A percentile compares a stretch with the other conserved stretches of the same genome.
These are phyloP conservation scores for Salticus scenicus DNA, from an alignment of 2,888 invertebrate genomes.

Conservation along the genomic window DNA sequence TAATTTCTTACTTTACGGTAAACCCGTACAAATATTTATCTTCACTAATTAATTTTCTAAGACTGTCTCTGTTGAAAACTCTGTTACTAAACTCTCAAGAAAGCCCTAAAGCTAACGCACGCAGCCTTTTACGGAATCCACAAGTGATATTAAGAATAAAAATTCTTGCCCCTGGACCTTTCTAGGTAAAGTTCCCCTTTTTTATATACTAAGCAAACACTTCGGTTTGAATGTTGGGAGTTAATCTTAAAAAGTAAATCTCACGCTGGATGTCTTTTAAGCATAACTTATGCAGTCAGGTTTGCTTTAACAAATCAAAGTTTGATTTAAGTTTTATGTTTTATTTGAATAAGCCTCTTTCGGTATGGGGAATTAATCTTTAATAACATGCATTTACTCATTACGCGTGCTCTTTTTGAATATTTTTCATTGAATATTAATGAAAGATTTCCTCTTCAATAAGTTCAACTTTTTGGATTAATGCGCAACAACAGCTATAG, in stretches of 20 bases:
- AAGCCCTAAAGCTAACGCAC: neutral
- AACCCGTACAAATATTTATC: constrained; percentile 62
- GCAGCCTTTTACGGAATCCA: neutral
- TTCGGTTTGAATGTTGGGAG: neutral
- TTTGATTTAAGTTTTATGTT: constrained; percentile 11
- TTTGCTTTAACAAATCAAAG: constrained; percentile 19
- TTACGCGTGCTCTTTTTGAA: neutral
- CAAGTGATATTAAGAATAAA: constrained; percentile 15
- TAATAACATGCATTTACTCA: neutral
- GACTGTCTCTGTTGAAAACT: constrained; percentile 50
- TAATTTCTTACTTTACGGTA: neutral
- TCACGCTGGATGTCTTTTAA: neutral
- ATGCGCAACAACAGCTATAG: neutral
- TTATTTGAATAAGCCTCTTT: constrained; percentile 1
- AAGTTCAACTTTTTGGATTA: neutral
- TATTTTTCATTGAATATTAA: neutral
- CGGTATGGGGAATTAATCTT: neutral
- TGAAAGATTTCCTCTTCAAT: neutral
- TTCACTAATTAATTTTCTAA: constrained; percentile 55
- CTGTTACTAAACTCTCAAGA: constrained; percentile 42
- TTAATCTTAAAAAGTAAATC: constrained; percentile 1
- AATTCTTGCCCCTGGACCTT: neutral
- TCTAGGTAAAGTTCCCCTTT: neutral
- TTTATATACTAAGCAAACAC: neutral
- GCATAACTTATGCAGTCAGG: constrained; percentile 5